phyloP scores from a whole-genome alignment of 2,797 vertebrate species.

The Rhinophrynus dorsalis region DNA sequence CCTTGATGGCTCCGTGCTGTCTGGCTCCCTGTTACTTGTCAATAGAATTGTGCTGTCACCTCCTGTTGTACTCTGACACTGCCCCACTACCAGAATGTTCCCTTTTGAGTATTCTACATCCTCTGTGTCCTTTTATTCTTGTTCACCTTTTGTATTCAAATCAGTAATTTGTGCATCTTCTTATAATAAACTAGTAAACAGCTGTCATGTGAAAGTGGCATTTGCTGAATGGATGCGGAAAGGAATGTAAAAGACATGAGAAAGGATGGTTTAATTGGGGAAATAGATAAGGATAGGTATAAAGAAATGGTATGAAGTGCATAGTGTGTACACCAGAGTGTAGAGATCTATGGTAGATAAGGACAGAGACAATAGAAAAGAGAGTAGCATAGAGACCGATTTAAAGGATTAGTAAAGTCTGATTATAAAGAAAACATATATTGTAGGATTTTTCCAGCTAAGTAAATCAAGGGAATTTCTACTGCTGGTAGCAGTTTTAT shows the following conservation, averaged over 20 bases:
- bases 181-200: neutral
- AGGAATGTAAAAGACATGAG: neutral
- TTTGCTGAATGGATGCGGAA: neutral
- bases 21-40: neutral
- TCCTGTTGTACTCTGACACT: neutral
- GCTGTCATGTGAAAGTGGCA: neutral
- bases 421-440: no score
- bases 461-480: no score
- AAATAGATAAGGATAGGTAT: no score
- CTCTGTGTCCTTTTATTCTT: neutral
- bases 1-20: neutral
- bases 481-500: no score
- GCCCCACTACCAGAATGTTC: neutral
- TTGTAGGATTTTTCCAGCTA: no score
- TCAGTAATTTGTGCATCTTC: neutral
- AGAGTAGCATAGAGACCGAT: no score
- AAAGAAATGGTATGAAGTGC: no score
- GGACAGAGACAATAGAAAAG: no score
- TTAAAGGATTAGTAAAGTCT: no score
- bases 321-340: no score
- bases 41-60: neutral
- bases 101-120: neutral
- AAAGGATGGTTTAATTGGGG: no score
- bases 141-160: neutral
- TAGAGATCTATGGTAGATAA: no score